Evolutionary conservation across 2,113 vertebrate species (phyloP).

Genomic region (Caranx ignobilis): DNA sequence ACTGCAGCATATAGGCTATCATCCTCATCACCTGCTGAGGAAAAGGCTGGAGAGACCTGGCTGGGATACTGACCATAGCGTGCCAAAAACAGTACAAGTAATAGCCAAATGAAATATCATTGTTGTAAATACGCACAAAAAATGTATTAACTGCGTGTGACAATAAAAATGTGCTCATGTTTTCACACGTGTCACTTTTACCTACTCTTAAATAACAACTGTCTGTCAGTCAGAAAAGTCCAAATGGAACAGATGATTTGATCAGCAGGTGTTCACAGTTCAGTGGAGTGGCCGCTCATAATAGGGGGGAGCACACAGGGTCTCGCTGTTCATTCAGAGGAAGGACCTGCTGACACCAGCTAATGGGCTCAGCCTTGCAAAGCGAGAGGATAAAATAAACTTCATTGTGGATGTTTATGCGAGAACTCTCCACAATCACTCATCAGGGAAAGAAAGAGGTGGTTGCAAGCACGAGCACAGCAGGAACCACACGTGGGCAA

Average conservation of each 20-base stretch:
- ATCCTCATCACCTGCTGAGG: neutral
- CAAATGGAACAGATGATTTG: neutral
- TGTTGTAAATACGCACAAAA: constrained; percentile 14
- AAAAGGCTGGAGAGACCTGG: neutral
- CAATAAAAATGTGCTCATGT: constrained; percentile 23
- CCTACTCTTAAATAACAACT: neutral
- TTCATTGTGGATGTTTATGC: neutral
- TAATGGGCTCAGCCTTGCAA: no score
- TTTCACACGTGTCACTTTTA: neutral
- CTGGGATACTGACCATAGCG: neutral
- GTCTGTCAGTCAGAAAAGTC: neutral
- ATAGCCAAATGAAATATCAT: constrained; percentile 8
- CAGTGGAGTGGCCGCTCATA: neutral
- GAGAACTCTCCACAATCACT: no score
- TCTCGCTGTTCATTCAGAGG: neutral
- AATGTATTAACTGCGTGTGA: neutral
- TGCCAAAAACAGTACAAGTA: neutral
- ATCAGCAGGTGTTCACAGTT: neutral
- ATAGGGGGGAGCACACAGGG: neutral
- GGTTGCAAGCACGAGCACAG: neutral
- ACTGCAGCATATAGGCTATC: neutral
- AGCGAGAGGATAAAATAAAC: neutral
- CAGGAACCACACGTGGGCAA: neutral
- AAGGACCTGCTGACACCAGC: neutral
- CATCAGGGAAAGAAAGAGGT: neutral